Evolutionary conservation across 2,797 vertebrate genomes (phyloP), one percentile per base, ranked within the genome.

Genomic region (Hypotaenidia okinawae): DNA sequence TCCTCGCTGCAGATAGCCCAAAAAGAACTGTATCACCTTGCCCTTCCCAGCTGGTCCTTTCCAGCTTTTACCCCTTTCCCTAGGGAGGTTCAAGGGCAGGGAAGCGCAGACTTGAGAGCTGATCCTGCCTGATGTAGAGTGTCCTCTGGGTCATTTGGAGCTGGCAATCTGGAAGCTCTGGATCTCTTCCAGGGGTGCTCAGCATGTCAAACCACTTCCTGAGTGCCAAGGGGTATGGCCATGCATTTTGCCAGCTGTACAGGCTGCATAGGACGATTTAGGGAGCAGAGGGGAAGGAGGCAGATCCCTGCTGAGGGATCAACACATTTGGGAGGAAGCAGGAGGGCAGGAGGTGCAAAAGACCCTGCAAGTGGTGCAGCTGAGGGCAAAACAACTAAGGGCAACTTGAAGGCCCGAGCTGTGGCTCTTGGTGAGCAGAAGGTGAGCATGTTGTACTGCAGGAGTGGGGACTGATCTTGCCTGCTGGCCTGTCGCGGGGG

Each of bases 1-100:
- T 43, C 52, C 59, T 82, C 0, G 0, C 43, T 32, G 49, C 25
- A 35, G 22, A 32, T 8, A 43, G 33, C 51, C 37, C 1, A 0
- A 28, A 43, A 52, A 54, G 45, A 63, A 80, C 17, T 2, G 0
- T 14, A 5, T 5, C 0, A 0, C 33, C 51, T 32, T 5, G 5
- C 18, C 47, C 12, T 67, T 51, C 24, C 49, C 8, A 8, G 25
- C 28, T 21, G 35, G 30, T 14, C 23, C 35, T 39, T 55, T 5
- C 1, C 8, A 3, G 17, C 5, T 39, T 63, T 62, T 11, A 49
- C 15, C 39, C 18, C 28, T 45, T 32, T 51, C 25, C 21, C 33
- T 33, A 22, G 45, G 33, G 62, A 69, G 45, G 58, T 22, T 43
- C 30, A 15, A 23, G 33, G 59, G 37, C 47, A 68, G 49, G 16